phyloP scores from a whole-genome alignment of 2,113 vertebrate genomes.

The Aldabrachelys gigantea region DNA sequence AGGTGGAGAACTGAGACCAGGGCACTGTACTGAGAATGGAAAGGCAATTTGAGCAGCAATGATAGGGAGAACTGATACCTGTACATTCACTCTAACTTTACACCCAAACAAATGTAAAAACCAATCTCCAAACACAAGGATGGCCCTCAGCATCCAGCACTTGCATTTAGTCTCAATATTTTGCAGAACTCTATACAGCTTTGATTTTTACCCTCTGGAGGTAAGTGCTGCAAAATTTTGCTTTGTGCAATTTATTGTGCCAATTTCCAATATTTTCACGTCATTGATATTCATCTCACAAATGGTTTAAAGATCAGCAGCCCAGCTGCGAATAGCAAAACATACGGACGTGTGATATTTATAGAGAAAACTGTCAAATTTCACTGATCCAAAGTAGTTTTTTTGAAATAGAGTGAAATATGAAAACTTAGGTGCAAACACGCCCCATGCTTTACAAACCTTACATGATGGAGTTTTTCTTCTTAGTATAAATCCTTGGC shows the following conservation, averaged over 20 bases:
- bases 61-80: not conserved
- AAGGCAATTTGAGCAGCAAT: not conserved
- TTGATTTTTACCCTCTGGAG: not conserved
- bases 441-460: not conserved
- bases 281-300: not conserved
- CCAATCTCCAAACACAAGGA: not conserved
- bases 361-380: not conserved
- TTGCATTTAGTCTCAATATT: not conserved
- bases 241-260: not conserved
- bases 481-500: rapidly evolving
- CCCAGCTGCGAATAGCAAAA: not conserved
- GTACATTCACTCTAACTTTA: not conserved
- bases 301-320: not conserved
- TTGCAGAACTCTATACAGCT: not conserved
- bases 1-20: not conserved
- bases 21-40: not conserved
- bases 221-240: not conserved
- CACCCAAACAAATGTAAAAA: not conserved
- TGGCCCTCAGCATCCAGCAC: not conserved
- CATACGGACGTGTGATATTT: rapidly evolving
- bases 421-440: not conserved
- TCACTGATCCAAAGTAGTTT: not conserved
- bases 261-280: not conserved
- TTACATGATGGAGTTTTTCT: not conserved
- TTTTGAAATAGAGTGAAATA: not conserved